A percentile compares a stretch with the other conserved stretches of the same genome.
These are phyloP conservation scores for Acyrthosiphon pisum DNA, from an alignment of 1,140 invertebrate genomes.

Conservation along the genomic window DNA sequence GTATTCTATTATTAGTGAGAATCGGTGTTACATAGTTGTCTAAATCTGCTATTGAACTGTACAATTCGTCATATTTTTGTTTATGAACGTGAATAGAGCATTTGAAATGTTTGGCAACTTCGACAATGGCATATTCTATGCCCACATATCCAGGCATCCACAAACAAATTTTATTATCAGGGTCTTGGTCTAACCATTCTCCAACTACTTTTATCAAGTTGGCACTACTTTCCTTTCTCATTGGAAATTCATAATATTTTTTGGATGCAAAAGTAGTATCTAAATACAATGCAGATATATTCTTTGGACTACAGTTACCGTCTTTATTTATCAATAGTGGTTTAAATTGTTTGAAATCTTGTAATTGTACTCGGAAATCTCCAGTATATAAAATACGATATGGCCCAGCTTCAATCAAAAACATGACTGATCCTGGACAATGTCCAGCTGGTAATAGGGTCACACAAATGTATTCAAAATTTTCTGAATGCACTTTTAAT, in stretches of 20 bases:
- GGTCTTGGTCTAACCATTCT: background rate
- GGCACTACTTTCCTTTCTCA: background rate
- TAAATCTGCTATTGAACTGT: constrained; percentile 19
- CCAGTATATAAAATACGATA: constrained; percentile 31
- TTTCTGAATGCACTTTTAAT: background rate
- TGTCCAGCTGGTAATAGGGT: constrained; percentile 11
- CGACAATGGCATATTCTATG: constrained; percentile 5
- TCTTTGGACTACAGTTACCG: background rate
- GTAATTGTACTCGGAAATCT: constrained; percentile 5
- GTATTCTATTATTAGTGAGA: background rate
- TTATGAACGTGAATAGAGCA: background rate
- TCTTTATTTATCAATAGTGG: background rate
- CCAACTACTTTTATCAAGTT: constrained; percentile 9
- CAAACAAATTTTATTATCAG: background rate
- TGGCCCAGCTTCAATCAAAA: background rate
- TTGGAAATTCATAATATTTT: constrained; percentile 16
- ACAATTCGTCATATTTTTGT: constrained; percentile 13
- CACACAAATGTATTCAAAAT: constrained; percentile 25
- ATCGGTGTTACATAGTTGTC: background rate
- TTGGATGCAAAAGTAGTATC: constrained; percentile 34
- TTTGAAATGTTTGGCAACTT: constrained; percentile 32
- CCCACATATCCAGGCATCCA: constrained; percentile 16
- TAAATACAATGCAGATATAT: constrained; percentile 41
- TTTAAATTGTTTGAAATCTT: background rate
- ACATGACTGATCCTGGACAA: constrained; percentile 32